These are phyloP conservation scores for Phoxinus dragarum DNA, from an alignment of 2,797 vertebrate genomes.

Conservation along the genomic window DNA sequence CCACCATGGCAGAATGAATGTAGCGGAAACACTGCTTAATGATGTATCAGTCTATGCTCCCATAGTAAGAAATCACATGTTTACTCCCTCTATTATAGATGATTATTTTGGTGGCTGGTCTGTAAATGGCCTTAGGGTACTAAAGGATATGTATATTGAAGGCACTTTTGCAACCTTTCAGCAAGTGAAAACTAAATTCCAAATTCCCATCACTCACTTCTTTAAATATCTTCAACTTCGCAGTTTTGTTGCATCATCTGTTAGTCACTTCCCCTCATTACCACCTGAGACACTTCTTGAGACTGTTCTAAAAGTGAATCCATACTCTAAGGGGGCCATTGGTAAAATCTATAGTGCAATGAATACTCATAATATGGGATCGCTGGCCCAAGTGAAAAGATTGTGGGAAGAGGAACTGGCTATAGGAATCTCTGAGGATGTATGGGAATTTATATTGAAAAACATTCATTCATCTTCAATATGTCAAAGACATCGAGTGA, in stretches of 20 bases:
- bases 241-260: not conserved
- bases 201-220: not conserved
- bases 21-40: too few species aligned
- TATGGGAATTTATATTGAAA: not conserved
- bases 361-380: not conserved
- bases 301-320: not conserved
- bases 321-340: not conserved
- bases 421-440: not conserved
- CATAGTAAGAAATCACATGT: too few species aligned
- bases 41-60: too few species aligned
- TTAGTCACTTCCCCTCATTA: not conserved
- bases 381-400: not conserved
- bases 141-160: too few species aligned
- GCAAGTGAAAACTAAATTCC: not conserved
- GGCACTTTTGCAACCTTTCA: not conserved
- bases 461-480: constrained; percentile 27
- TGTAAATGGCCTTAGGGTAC: too few species aligned
- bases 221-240: not conserved
- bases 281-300: not conserved
- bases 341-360: not conserved
- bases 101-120: too few species aligned
- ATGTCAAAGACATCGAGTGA: constrained; percentile 6
- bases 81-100: too few species aligned
- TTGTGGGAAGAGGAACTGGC: constrained; percentile 27
- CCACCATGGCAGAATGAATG: too few species aligned